A percentile compares a stretch with the other conserved stretches of the same genome.
Conservation (phyloP, 1,140 invertebrate genomes). For the Orius laevigatus region DNA sequence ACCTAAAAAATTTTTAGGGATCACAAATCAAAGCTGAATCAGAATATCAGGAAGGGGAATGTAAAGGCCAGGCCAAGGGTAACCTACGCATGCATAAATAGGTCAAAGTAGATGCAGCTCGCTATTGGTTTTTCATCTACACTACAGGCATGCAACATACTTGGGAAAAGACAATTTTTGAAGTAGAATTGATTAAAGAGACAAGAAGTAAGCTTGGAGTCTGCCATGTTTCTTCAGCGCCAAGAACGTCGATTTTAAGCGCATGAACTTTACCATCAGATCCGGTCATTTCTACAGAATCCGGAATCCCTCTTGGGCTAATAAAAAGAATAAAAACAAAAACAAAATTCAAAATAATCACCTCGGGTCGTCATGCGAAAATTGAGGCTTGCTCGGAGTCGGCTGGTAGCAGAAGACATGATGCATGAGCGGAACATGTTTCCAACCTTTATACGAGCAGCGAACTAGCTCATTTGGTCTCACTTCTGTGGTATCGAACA, state of each 20-base stretch:
- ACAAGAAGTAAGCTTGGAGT: slow-evolving; percentile 64
- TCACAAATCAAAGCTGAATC: neutral
- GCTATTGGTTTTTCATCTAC: no score
- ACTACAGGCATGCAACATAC: slow-evolving; percentile 26
- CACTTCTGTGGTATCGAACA: slow-evolving; percentile 66
- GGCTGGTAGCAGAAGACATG: slow-evolving; percentile 76
- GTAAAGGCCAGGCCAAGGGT: no score
- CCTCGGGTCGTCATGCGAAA: slow-evolving; percentile 37
- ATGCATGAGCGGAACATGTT: slow-evolving; percentile 65
- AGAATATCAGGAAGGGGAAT: no score
- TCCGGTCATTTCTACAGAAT: slow-evolving; percentile 38
- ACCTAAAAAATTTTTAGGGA: slow-evolving; percentile 24
- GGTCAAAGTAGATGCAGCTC: no score
- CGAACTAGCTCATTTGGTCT: slow-evolving; percentile 64
- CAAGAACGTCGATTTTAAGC: slow-evolving; percentile 55
- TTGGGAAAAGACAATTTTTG: slow-evolving; percentile 67
- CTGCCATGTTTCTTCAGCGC: slow-evolving; percentile 68
- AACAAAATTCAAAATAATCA: slow-evolving; percentile 3
- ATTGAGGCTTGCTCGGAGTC: slow-evolving; percentile 58
- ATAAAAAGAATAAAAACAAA: slow-evolving; percentile 11
- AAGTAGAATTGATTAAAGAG: slow-evolving; percentile 37
- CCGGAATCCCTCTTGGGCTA: slow-evolving; percentile 28
- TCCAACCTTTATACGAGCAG: slow-evolving; percentile 67
- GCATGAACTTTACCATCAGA: slow-evolving; percentile 46
- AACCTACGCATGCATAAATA: no score